Percentiles rank a stretch among this genome's conserved stretches.
These are phyloP conservation scores for Corythaixoides concolor DNA, from an alignment of 2,113 vertebrate species.

Conservation along the genomic window DNA sequence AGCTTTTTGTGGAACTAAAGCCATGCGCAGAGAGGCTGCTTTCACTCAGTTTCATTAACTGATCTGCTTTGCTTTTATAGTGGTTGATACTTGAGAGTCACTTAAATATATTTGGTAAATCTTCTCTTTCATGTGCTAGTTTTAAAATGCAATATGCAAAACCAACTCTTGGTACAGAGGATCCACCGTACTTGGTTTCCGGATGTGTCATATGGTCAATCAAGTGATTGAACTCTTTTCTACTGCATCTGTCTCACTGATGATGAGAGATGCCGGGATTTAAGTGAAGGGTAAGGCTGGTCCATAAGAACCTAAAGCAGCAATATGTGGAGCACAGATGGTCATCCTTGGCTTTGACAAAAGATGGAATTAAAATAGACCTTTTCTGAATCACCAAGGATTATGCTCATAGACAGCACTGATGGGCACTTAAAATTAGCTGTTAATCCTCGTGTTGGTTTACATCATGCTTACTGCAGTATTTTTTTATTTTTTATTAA, in stretches of 20 bases:
- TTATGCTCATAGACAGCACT: neutral
- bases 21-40: neutral
- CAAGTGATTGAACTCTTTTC: neutral
- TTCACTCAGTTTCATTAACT: neutral
- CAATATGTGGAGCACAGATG: neutral
- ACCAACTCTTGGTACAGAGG: neutral
- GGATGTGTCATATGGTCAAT: neutral
- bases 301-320: neutral
- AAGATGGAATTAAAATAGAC: neutral
- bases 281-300: neutral
- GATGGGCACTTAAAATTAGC: neutral
- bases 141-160: neutral
- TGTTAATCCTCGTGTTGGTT: neutral
- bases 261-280: neutral
- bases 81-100: neutral
- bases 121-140: neutral
- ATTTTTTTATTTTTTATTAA: neutral
- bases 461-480: neutral
- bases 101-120: neutral
- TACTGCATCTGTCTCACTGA: neutral
- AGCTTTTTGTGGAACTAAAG: neutral
- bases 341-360: neutral
- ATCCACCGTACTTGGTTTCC: neutral
- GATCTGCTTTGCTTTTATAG: neutral
- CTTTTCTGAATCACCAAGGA: neutral